These are phyloP conservation scores for Troilus luridus DNA, from an alignment of 2,888 invertebrate genomes.

Conservation along the genomic window DNA sequence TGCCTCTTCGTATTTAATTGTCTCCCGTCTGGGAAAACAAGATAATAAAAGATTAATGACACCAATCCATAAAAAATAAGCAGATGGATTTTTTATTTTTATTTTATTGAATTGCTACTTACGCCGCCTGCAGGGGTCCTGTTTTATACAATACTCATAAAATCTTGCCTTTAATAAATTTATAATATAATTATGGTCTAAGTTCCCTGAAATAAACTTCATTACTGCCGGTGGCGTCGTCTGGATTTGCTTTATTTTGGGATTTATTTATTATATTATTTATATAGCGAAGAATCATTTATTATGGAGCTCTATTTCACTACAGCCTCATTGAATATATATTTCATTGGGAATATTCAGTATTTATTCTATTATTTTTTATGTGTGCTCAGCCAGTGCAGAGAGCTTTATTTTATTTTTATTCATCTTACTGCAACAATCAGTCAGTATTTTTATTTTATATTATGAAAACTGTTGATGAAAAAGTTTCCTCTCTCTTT, in stretches of 20 bases:
- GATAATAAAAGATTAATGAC: slow-evolving; percentile 6
- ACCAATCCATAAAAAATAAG: neutral
- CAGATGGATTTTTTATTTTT: neutral
- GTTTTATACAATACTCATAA: neutral
- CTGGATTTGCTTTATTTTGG: neutral
- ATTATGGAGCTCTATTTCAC: neutral
- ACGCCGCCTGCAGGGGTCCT: neutral
- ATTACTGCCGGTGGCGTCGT: neutral
- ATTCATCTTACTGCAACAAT: too few relatives aligned
- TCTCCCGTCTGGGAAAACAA: neutral
- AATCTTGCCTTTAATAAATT: neutral
- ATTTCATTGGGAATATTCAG: neutral
- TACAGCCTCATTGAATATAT: neutral
- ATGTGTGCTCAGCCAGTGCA: too few relatives aligned
- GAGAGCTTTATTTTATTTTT: too few relatives aligned
- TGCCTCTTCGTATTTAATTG: neutral
- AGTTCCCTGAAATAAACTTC: neutral
- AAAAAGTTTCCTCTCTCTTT: too few relatives aligned
- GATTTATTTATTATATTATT: neutral
- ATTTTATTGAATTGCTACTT: neutral
- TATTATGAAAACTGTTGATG: too few relatives aligned
- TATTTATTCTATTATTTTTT: neutral
- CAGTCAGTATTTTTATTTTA: too few relatives aligned
- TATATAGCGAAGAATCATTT: neutral
- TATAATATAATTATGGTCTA: neutral